Evolutionary conservation across 1,140 invertebrate species (phyloP), one percentile per base, ranked within the genome.

Genomic region (Nebria ingens): DNA sequence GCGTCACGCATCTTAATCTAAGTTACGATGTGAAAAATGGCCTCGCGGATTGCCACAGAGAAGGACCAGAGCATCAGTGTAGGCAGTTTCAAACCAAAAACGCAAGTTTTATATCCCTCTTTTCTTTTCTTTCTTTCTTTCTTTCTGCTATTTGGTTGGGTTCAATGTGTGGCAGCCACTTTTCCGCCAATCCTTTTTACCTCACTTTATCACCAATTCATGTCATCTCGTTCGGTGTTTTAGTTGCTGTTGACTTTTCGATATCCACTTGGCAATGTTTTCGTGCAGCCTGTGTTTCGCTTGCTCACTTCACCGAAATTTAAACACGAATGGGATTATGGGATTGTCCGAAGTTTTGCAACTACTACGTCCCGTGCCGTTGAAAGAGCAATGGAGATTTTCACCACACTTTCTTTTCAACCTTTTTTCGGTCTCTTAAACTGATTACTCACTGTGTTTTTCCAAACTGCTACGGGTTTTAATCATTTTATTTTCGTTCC

Each of bases 11-110:
- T 45, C 40, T 45, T 45, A 45, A 45, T 45, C 40, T 45, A 45
- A 45, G 40, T 45, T 45, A 45, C 40, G 40, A 45, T 45, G 40
- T 45, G 40, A 45, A 45, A 45, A 45, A 45, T 45, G 15, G 40
- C 40, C 6, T 9, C 3, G 9, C 15, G 15, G 40, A 45, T 45
- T 45, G 40, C 40, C 6, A 45, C 40, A 17, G 3, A 9, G 15
- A 4, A 12, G 40, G 40, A 45, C 40, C 3, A 45, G 9, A 11
- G 9, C 40, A 11, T 12, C 40, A 12, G 9, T 17, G 17, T 11
- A 45, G 9, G 3, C 40, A 12, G 6, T 45, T 45, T 45, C 15
- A n/a, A n/a, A n/a, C n/a, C n/a, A n/a, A n/a, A n/a, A n/a, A n/a
- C n/a, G n/a, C n/a, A n/a, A n/a, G n/a, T 45, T 45, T 17, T 45